Evolutionary conservation across 2,113 vertebrate species (phyloP).

Genomic region (Pholis gunnellus): DNA sequence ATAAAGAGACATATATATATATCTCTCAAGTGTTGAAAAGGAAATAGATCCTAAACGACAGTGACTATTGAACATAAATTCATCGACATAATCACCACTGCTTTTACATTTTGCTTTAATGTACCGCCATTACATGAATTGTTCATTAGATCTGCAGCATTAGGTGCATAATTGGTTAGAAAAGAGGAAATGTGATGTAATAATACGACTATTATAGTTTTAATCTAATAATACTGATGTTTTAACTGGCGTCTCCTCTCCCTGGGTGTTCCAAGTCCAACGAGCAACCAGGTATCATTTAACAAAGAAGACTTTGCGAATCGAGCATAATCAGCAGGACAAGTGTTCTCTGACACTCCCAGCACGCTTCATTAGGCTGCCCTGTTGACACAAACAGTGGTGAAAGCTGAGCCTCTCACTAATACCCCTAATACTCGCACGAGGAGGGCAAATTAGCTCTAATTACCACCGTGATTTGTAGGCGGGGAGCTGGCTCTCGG

Average conservation of each 20-base stretch:
- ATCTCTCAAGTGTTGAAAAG: not conserved
- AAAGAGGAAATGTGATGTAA: not conserved
- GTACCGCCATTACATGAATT: not conserved
- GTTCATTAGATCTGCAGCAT: conserved; percentile 20
- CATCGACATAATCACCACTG: not conserved
- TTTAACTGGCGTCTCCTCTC: not conserved
- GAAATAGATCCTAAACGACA: not conserved
- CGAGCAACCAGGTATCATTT: conserved; percentile 51
- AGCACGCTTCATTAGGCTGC: conserved; percentile 76
- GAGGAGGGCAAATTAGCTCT: conserved; percentile 73
- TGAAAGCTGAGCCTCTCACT: conserved; percentile 71
- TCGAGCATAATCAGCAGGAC: conserved; percentile 67
- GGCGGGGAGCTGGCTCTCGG: conserved; percentile 63
- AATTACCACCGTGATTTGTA: conserved; percentile 74
- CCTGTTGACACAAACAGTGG: conserved; percentile 72
- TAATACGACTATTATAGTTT: not conserved
- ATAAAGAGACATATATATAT: not conserved
- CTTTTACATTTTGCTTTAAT: not conserved
- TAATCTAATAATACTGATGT: not conserved
- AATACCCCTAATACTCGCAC: conserved; percentile 69
- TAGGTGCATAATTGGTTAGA: conserved; percentile 6
- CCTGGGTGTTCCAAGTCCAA: conserved; percentile 50
- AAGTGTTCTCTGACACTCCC: conserved; percentile 70
- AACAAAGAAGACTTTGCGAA: conserved; percentile 50
- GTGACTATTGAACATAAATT: not conserved